Evolutionary conservation across 2,797 vertebrate genomes (phyloP).

Genomic region (Coluber constrictor): DNA sequence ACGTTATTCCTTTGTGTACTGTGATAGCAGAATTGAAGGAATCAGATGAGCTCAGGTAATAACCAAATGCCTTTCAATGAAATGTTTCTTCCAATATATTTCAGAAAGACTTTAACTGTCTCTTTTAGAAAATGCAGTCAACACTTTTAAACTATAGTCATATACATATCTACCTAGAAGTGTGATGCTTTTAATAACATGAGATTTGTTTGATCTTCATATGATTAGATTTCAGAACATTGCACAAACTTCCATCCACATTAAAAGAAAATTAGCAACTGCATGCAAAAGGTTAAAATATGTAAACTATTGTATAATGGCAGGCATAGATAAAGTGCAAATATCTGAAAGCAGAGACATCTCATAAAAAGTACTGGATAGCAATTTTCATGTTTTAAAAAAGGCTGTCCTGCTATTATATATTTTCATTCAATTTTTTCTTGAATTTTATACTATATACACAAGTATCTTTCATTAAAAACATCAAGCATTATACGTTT

Average conservation of each 20-base stretch:
- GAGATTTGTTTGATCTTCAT: neutral
- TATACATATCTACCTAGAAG: no score
- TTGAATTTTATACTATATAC: neutral
- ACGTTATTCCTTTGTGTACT: neutral
- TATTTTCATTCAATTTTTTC: neutral
- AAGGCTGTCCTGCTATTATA: neutral
- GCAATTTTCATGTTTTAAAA: neutral
- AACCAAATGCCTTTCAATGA: neutral
- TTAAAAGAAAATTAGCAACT: fast-evolving
- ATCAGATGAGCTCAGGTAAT: neutral
- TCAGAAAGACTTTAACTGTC: neutral
- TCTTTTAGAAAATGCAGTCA: neutral
- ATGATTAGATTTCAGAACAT: neutral
- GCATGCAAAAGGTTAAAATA: neutral
- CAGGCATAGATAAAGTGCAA: slow-evolving; percentile 2
- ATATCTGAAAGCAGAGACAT: slow-evolving; percentile 30
- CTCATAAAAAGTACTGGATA: neutral
- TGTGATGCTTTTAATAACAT: neutral
- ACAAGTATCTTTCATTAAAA: neutral
- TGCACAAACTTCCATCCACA: neutral
- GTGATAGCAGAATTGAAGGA: neutral
- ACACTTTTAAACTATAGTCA: neutral
- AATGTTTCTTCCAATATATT: neutral
- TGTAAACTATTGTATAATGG: neutral
- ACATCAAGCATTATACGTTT: neutral